phyloP scores from a whole-genome alignment of 2,888 invertebrate species.

The Physocephala rufipes region DNA sequence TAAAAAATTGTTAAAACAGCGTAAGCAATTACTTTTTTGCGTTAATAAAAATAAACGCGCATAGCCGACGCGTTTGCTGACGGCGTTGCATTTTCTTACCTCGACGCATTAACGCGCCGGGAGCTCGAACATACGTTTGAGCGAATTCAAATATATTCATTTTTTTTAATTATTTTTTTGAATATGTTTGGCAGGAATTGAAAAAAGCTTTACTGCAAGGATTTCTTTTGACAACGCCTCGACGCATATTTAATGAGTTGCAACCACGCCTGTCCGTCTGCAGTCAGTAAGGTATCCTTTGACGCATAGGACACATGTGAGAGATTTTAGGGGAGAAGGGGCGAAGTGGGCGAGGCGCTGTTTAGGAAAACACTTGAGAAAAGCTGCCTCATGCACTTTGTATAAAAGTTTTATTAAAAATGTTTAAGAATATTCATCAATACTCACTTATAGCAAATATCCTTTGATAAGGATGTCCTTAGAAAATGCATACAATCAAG shows the following conservation, averaged over 20 bases:
- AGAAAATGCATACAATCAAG: not conserved
- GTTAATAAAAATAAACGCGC: conserved; percentile 6
- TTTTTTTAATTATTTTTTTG: not conserved
- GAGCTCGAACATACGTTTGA: not conserved
- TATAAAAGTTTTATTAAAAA: not conserved
- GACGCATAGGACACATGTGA: not conserved
- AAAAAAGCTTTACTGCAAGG: conserved; percentile 7
- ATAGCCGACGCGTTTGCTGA: conserved; percentile 1
- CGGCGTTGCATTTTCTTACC: not conserved
- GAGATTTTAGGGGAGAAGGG: not conserved
- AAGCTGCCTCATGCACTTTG: not conserved
- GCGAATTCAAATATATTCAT: conserved; percentile 25
- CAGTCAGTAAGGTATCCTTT: too few relatives aligned
- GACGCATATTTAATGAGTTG: conserved; percentile 23
- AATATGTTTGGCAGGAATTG: not conserved
- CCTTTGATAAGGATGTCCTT: not conserved
- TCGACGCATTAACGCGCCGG: not conserved
- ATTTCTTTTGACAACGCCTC: conserved; percentile 2
- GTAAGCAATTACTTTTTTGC: conserved; percentile 56
- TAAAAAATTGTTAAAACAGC: conserved; percentile 58
- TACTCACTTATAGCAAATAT: too few relatives aligned
- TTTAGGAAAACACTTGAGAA: not conserved
- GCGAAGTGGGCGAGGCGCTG: not conserved
- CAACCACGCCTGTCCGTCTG: too few relatives aligned
- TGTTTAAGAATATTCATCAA: not conserved